phyloP scores from a whole-genome alignment of 2,888 invertebrate species.

The Oxystoma pomonae region DNA sequence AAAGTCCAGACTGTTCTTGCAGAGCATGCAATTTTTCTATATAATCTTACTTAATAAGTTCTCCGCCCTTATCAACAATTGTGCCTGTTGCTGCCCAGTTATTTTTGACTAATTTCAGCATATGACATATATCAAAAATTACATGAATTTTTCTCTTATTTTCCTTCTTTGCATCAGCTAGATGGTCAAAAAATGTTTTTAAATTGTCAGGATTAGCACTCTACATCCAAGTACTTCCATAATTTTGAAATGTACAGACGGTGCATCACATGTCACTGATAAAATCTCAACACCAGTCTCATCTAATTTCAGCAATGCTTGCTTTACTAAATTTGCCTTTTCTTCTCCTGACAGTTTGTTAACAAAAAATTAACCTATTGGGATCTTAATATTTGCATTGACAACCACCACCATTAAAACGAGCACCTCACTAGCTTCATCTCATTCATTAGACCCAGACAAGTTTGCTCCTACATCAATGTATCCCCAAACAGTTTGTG shows the following conservation, averaged over 20 bases:
- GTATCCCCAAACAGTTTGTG: constrained; percentile 12
- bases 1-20: constrained; percentile 16
- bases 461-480: constrained; percentile 8
- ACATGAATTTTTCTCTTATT: constrained; percentile 1
- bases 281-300: constrained; percentile 9
- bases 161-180: neutral
- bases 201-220: constrained; percentile 8
- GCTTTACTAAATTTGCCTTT: constrained; percentile 9
- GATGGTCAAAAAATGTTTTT: constrained; percentile 7
- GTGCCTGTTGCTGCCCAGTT: constrained; percentile 4
- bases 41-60: constrained; percentile 9
- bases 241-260: constrained; percentile 12
- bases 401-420: constrained; percentile 11
- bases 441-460: neutral
- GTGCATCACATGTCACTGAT: constrained; percentile 17
- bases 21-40: constrained; percentile 15
- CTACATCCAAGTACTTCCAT: constrained; percentile 8
- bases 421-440: constrained; percentile 6
- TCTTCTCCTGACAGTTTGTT: constrained; percentile 5
- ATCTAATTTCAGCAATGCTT: constrained; percentile 7
- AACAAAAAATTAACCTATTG: constrained; percentile 11
- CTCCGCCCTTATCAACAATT: constrained; percentile 9
- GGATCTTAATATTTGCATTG: constrained; percentile 8
- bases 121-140: constrained; percentile 15
- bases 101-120: constrained; percentile 15